Base-by-base conservation (phyloP, 1,140 invertebrate species). In the Spodoptera frugiperda region DNA sequence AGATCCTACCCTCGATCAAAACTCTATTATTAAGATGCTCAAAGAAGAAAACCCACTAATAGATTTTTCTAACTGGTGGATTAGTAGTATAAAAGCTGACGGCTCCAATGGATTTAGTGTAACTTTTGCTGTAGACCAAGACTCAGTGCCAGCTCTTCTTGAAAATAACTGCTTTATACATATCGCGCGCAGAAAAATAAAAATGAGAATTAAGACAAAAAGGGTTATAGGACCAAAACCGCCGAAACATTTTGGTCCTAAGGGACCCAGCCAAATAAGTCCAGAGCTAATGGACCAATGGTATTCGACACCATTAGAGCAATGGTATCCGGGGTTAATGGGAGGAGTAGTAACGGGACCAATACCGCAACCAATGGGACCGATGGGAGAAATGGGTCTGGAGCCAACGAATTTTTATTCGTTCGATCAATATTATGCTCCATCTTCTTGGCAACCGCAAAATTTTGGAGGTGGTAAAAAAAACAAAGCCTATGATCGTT, bases 11-110 rank as follows among this genome's bases (percentile, higher is more conserved):
- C 11, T 49, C 5, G 44, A 67, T 6, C 17, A 48, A 0, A 44
- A 25, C 1, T 5, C 10, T 1, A 48, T 67, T n/a, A 4, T 67
- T 46, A 25, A 14, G 1, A 14, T 25, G 9, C 63, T 67, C 2
- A 21, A 49, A 48, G 21, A 11, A 1, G 44, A 67, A 48, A 67
- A 67, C 25, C 11, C 19, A 25, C 11, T 3, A 49, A 49, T 67
- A 14, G 44, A 67, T 19, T 67, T 67, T 33, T n/a, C 19, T 25
- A 19, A 67, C 17, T 67, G 63, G 63, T n/a, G 44, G 11, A 48
- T 67, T 19, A 48, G 19, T 48, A 0, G 9, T 11, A 25, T 2
- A 5, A 67, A 49, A 49, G 19, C 12, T 12, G 19, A 49, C 10
- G 0, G 0, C 15, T 14, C 55, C 10, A 46, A 6, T 14, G 63